Conservation (phyloP, 2,888 invertebrate species). For the Nebria salina region DNA sequence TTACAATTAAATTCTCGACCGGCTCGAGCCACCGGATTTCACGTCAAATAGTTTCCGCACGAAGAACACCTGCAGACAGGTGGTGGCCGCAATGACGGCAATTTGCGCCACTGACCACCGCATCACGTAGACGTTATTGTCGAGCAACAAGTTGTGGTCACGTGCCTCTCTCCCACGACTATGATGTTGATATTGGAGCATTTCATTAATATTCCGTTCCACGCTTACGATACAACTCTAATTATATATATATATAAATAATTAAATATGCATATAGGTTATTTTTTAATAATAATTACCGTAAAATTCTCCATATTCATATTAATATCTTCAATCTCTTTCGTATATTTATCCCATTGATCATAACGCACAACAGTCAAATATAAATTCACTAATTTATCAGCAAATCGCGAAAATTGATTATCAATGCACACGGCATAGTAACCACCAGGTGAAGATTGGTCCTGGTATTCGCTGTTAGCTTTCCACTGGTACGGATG, state of each 20-base stretch:
- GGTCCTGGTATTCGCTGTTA: slow-evolving; percentile 90
- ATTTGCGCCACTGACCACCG: slow-evolving; percentile 91
- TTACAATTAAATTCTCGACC: slow-evolving; percentile 65
- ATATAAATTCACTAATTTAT: slow-evolving; percentile 89
- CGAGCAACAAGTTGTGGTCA: slow-evolving; percentile 81
- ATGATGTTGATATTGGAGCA: slow-evolving; percentile 84
- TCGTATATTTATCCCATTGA: slow-evolving; percentile 91
- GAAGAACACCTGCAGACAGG: slow-evolving; percentile 85
- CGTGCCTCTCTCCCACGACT: slow-evolving; percentile 82
- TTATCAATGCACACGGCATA: slow-evolving; percentile 93
- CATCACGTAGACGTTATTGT: slow-evolving; percentile 87
- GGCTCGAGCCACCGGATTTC: slow-evolving; percentile 71
- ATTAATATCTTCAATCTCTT: slow-evolving; percentile 88
- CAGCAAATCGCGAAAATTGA: slow-evolving; percentile 90
- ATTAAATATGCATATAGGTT: neutral
- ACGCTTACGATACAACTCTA: slow-evolving; percentile 79
- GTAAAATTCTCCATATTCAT: slow-evolving; percentile 92
- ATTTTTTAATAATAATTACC: slow-evolving; percentile 65
- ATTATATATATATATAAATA: slow-evolving; percentile 54
- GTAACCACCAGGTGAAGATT: slow-evolving; percentile 82
- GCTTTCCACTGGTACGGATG: slow-evolving; percentile 92
- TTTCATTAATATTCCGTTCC: slow-evolving; percentile 86
- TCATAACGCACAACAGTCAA: slow-evolving; percentile 92
- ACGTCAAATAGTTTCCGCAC: slow-evolving; percentile 89
- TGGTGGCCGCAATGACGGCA: slow-evolving; percentile 80